Base-by-base conservation (phyloP, 2,888 invertebrate species). In the Agonopterix arenella region DNA sequence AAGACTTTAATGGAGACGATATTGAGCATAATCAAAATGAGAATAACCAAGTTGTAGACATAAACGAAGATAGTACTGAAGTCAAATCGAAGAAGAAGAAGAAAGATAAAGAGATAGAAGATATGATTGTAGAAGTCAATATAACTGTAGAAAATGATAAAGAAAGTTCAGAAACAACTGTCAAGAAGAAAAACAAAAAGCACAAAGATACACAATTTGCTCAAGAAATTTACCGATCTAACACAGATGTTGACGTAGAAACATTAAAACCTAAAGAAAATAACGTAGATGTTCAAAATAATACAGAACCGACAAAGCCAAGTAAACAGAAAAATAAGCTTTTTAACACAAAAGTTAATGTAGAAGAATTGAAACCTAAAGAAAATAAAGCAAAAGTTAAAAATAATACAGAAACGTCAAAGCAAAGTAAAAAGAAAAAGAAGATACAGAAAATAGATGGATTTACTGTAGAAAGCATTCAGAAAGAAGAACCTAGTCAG, bases 391-490 rank as follows among this genome's bases (percentile, higher is more conserved):
- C 4, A 11, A 0, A n/a, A 28, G 18, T 10, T 41, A 18, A 13
- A 46, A 37, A 9, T 7, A 45, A 49, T 11, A 36, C 4, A 28
- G 18, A 13, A 41, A 16, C 2, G 41, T 7, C 11, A 38, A 47
- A 47, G 36, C 36, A 49, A 36, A 11, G 38, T 46, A 44, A 40
- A 44, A 63, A 62, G 44, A 76, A 70, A 56, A 79, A 74, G 49
- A 76, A 69, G 46, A 75, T 73, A 54, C 58, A 57, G 3, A 71
- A 64, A 53, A 36, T 51, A 10, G 61, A 64, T 13, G 53, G 58
- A 3, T 76, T 79, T 53, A 50, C 62, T 47, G 62, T 81, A 13
- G 80, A 81, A 60, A 58, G 56, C 45, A 59, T 70, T 8, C 45
- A 59, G n/a, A 64, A 67, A 50, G 66, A 50, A 44, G 64, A 54